Evolutionary conservation across 2,797 vertebrate genomes (phyloP), one percentile per base, ranked within the genome.

Genomic region (Glyptemys insculpta): DNA sequence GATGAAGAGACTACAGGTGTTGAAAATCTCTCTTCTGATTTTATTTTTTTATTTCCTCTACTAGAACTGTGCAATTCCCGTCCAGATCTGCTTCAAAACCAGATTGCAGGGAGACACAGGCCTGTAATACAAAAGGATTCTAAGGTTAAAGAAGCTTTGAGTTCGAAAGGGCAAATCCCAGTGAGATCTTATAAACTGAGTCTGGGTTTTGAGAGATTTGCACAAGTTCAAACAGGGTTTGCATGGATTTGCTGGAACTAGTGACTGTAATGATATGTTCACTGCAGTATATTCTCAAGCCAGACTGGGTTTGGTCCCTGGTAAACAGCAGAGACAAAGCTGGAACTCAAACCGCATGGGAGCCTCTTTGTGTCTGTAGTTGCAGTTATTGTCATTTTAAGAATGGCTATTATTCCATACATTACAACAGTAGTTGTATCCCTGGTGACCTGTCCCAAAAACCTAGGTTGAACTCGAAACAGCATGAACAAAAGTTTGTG

Each of bases 271-370:
- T 79, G 41, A 90, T 85, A 10, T 68, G 14, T 87, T 93, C 87
- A 50, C 56, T 52, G 2, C 47, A 83, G 4, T 11, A 0, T 79
- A 83, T 90, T 84, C 86, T 62, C 44, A 72, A 88, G 10, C 53
- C 88, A 86, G 85, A 23, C 57, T 90, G 56, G 89, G 81, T 95
- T 89, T 96, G 85, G 85, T 94, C 85, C 65, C 57, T 83, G 23
- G 34, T 92, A 89, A 81, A 79, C 86, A 88, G 53, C 81, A 85
- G 37, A 95, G 83, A 83, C 74, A 92, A 90, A 95, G 37, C 7
- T 95, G 79, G 74, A 96, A 62, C 89, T 90, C 85, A 86, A 85
- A n/a, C 49, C 47, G 21, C 68, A 79, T 41, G 23, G 72, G 44
- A 47, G 23, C 41, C 41, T 47, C 5, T 76, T n/a, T 84, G 14